Conservation (phyloP, 2,113 vertebrate species). For the Sinocyclocheilus grahami region DNA sequence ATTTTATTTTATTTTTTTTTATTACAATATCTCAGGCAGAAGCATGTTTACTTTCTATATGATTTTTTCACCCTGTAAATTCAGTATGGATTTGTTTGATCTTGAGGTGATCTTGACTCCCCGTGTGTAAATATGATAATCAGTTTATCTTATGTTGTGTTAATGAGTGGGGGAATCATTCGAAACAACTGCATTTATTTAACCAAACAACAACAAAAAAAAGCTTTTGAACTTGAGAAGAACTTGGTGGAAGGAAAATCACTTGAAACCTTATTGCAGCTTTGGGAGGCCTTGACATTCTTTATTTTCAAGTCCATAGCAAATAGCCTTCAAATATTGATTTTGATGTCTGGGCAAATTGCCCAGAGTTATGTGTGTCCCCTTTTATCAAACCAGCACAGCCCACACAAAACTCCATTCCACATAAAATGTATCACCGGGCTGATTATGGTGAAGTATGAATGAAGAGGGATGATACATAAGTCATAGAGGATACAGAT, state of each 20-base stretch:
- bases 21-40: neutral
- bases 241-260: neutral
- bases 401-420: slow-evolving; percentile 69
- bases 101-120: too few species aligned
- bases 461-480: slow-evolving; percentile 21
- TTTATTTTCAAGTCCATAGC: slow-evolving; percentile 65
- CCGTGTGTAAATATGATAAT: too few species aligned
- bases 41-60: neutral
- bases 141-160: too few species aligned
- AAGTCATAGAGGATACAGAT: slow-evolving; percentile 8
- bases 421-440: slow-evolving; percentile 58
- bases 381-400: slow-evolving; percentile 70
- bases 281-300: slow-evolving; percentile 61
- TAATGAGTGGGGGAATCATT: too few species aligned
- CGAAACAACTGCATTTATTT: neutral
- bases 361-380: slow-evolving; percentile 69
- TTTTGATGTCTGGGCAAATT: slow-evolving; percentile 71
- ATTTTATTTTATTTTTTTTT: neutral
- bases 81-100: too few species aligned
- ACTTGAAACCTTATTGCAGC: slow-evolving; percentile 4
- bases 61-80: neutral
- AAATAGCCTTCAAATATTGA: slow-evolving; percentile 71
- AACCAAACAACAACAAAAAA: neutral
- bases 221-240: neutral
- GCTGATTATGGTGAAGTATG: slow-evolving; percentile 25